phyloP scores from a whole-genome alignment of 2,797 vertebrate species.

The Cephalopachus bancanus region DNA sequence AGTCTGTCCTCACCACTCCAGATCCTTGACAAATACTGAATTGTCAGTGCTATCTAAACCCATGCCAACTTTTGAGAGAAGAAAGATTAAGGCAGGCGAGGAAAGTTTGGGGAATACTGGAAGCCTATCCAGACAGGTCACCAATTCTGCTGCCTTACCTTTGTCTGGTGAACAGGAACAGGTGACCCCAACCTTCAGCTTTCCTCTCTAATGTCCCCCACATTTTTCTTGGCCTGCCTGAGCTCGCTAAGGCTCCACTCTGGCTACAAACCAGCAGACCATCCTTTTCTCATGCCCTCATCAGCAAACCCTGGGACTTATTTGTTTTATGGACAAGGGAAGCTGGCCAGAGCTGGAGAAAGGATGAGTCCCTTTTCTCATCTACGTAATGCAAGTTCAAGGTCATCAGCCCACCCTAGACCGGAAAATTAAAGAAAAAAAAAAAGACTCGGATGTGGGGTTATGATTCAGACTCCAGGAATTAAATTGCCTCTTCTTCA shows the following conservation, averaged over 20 bases:
- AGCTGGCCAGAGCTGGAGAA: background rate
- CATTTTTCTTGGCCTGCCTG: background rate
- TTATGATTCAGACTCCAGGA: background rate
- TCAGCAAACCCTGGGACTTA: background rate
- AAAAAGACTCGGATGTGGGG: background rate
- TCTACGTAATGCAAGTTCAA: background rate
- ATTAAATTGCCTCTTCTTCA: background rate
- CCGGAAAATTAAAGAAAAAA: background rate
- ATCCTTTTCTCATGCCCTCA: background rate
- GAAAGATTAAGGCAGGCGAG: background rate
- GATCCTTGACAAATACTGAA: background rate
- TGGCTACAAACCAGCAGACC: background rate
- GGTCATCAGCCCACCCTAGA: background rate
- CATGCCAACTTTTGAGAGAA: background rate
- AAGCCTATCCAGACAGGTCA: background rate
- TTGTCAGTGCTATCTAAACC: background rate
- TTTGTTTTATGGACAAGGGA: background rate
- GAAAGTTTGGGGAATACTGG: background rate
- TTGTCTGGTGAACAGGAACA: background rate
- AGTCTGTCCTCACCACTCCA: background rate
- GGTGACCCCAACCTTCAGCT: background rate
- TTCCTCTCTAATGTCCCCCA: background rate
- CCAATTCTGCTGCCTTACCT: background rate
- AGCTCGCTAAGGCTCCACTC: background rate
- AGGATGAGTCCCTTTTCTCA: background rate